Conservation (phyloP, 2,797 vertebrate genomes). For the Lemur catta region DNA sequence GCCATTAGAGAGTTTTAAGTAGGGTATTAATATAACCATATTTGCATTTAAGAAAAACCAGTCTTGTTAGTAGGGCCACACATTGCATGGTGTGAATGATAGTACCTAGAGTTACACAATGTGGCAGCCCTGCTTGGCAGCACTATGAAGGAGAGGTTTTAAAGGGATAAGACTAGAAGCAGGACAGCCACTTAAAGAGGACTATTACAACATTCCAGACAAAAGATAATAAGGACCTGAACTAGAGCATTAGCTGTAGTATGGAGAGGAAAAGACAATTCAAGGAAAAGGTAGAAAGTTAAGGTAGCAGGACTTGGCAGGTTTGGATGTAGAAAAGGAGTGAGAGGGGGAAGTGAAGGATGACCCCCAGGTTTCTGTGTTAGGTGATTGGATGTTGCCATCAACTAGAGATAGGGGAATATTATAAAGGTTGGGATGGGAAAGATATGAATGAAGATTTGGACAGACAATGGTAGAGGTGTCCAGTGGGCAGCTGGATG, state of each 20-base stretch:
- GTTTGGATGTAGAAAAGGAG: not conserved
- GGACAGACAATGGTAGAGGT: not conserved
- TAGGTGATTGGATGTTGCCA: not conserved
- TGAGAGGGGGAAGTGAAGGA: not conserved
- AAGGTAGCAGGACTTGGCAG: not conserved
- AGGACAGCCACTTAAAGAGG: not conserved
- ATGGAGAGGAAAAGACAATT: not conserved
- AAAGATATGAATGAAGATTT: not conserved
- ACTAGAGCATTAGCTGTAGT: not conserved
- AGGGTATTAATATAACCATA: not conserved
- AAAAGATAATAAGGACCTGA: constrained; percentile 2
- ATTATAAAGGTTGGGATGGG: not conserved
- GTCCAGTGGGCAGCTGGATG: not conserved
- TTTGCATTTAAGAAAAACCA: constrained; percentile 15
- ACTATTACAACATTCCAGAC: not conserved
- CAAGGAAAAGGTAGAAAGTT: not conserved
- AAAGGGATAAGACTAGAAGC: not conserved
- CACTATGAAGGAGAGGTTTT: not conserved
- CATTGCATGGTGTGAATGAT: not conserved
- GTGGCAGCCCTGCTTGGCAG: not conserved
- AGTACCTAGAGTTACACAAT: not conserved
- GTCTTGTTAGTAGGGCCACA: not conserved
- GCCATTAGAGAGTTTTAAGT: too few species aligned
- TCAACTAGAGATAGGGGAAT: not conserved
- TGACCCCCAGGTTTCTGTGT: not conserved